Evolutionary conservation across 2,113 vertebrate genomes (phyloP).

Genomic region (Oryzias celebensis): DNA sequence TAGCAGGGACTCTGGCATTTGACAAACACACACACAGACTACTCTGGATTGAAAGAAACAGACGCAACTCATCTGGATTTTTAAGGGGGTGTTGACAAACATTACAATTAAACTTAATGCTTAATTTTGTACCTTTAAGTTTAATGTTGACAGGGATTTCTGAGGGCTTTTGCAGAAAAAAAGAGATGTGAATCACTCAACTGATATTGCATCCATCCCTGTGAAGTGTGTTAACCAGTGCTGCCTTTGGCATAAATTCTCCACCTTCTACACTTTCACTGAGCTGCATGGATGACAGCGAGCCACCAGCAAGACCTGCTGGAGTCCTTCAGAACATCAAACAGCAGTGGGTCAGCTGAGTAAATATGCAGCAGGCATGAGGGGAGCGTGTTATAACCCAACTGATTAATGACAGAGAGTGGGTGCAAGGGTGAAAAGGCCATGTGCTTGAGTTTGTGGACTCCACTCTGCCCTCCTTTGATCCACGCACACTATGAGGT

Average conservation of each 20-base stretch:
- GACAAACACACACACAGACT: slow-evolving; percentile 17
- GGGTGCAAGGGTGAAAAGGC: slow-evolving; percentile 71
- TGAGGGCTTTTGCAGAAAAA: slow-evolving; percentile 48
- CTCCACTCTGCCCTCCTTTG: slow-evolving; percentile 56
- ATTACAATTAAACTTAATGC: too few relatives aligned
- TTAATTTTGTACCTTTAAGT: too few relatives aligned
- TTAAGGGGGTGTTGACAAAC: slow-evolving; percentile 7
- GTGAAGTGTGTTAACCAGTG: slow-evolving; percentile 50
- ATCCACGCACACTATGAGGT: slow-evolving; percentile 47
- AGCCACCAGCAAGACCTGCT: slow-evolving; percentile 23
- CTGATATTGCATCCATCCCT: slow-evolving; percentile 69
- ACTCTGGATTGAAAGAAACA: background rate
- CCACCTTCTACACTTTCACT: slow-evolving; percentile 52
- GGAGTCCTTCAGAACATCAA: slow-evolving; percentile 65
- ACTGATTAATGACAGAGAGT: slow-evolving; percentile 68
- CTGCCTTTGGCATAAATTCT: slow-evolving; percentile 65
- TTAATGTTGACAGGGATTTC: slow-evolving; percentile 19
- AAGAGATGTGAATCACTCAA: slow-evolving; percentile 32
- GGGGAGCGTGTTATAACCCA: slow-evolving; percentile 34
- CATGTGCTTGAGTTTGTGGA: slow-evolving; percentile 51
- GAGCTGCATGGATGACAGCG: slow-evolving; percentile 42
- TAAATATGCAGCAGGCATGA: slow-evolving; percentile 62
- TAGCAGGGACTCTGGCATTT: slow-evolving; percentile 24
- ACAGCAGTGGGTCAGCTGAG: slow-evolving; percentile 70
- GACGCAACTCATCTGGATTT: slow-evolving; percentile 60